Base-by-base conservation (phyloP, 2,797 vertebrate genomes). In the Pogonophryne albipinna region DNA sequence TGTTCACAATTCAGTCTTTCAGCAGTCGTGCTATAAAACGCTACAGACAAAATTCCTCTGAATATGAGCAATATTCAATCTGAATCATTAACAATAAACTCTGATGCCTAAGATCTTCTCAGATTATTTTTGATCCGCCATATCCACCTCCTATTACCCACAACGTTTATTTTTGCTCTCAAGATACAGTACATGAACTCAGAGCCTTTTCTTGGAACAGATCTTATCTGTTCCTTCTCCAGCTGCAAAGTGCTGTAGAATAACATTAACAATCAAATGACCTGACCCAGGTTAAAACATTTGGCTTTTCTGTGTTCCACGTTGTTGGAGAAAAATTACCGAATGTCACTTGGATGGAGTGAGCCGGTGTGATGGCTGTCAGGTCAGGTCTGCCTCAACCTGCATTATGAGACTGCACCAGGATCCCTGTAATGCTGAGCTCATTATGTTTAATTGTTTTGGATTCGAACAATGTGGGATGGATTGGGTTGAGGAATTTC, bases 361-460 rank as follows among this genome's bases (percentile, higher is more conserved):
- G 47, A 16, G 51, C 74, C n/a, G 69, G 61, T 61, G 23, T 3
- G 73, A 13, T 4, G 63, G 58, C 80, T 83, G 85, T 83, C 79
- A 65, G 83, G 10, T 83, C 50, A 0, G 58, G 7, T 85, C 73
- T 46, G 75, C 23, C 11, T 83, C 66, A 84, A 41, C 67, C 76
- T 27, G 83, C 57, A 59, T 61, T 4, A 53, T 50, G n/a, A 6
- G 50, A 62, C 52, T 19, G 31, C 31, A 76, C 50, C 71, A 11
- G 69, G 81, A 76, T 68, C 74, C 10, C 75, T n/a, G 78, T 75
- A 57, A 70, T 12, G 80, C 79, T 62, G 71, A 83, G 66, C 79
- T 88, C 80, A 59, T 90, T 91, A 84, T 46, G 66, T 84, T 53
- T 71, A 78, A 87, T 85, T 82, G 65, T 34, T 64, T 45, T 64